Base-by-base conservation (phyloP, 2,888 invertebrate species). In the Panorpa germanica region DNA sequence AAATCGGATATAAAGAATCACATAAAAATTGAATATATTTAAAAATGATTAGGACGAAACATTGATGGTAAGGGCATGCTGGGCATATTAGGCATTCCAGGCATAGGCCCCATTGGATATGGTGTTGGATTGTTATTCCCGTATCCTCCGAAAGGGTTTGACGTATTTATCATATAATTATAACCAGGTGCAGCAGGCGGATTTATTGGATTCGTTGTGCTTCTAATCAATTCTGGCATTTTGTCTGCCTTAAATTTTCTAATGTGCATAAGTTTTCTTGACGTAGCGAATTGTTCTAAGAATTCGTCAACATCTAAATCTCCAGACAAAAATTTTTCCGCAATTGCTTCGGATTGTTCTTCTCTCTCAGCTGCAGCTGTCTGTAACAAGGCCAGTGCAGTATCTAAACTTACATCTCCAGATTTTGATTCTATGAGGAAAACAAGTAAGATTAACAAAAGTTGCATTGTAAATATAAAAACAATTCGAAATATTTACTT, bases 181-280 rank as follows among this genome's bases (percentile, higher is more conserved):
- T n/a, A n/a, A n/a, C n/a, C n/a, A n/a, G n/a, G n/a, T n/a, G n/a
- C 41, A 7, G 49, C 41, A 3, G 48, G 40, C 21, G 51, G 43
- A 13, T 39, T 38, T 22, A 40, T 37, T 7, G 55, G 52, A 22
- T 51, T 48, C 39, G 55, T 47, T 16, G 43, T 41, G 28, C 49
- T 51, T 32, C 52, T 52, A 25, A 80, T 55, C 8, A 83, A 51
- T 45, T 83, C 82, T 27, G 69, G 62, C 73, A 96, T 74, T 59
- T 95, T 93, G 39, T 96, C 95, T 0, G 85, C 74, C 58, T 95
- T 95, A 8, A 93, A 75, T 47, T 83, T 75, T 28, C 90, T 64
- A 37, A 74, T 48, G 49, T 88, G 86, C 62, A 82, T 77, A 20
- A 69, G 46, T 43, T 73, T 72, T 25, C 95, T 67, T 36, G 68